Evolutionary conservation across 2,113 vertebrate genomes (phyloP).

Genomic region (Mus spicilegus): DNA sequence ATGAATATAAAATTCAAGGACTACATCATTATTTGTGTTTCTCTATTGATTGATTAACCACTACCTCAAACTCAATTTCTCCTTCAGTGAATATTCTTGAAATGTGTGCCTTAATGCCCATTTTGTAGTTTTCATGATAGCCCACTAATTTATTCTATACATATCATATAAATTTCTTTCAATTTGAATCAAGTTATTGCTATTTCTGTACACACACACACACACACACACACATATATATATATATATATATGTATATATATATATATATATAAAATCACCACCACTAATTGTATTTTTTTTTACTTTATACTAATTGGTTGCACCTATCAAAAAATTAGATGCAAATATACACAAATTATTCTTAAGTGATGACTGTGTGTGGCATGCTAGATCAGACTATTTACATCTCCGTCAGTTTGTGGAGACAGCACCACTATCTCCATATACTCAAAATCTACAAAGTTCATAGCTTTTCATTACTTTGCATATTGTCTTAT

Average conservation of each 20-base stretch:
- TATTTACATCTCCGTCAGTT: too few species aligned
- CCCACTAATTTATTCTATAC: neutral
- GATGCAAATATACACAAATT: too few species aligned
- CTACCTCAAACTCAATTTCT: neutral
- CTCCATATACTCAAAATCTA: too few species aligned
- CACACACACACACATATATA: too few species aligned
- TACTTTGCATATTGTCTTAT: neutral
- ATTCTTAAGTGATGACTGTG: too few species aligned
- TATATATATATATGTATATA: too few species aligned
- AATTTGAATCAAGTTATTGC: neutral
- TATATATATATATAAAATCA: too few species aligned
- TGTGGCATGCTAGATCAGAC: too few species aligned
- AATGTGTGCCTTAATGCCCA: neutral
- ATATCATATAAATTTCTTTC: neutral
- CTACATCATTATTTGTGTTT: neutral
- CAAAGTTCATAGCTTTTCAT: neutral
- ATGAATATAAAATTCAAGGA: neutral
- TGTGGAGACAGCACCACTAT: accelerated
- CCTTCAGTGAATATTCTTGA: neutral
- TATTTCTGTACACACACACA: neutral
- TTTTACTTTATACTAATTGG: neutral
- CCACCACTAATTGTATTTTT: neutral
- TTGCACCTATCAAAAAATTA: neutral
- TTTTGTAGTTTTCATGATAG: neutral
- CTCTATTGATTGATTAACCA: neutral